Percentiles rank a stretch among this genome's conserved stretches.
Evolutionary conservation across 1,140 invertebrate species (phyloP).

Genomic region (Metopolophium dirhodum): DNA sequence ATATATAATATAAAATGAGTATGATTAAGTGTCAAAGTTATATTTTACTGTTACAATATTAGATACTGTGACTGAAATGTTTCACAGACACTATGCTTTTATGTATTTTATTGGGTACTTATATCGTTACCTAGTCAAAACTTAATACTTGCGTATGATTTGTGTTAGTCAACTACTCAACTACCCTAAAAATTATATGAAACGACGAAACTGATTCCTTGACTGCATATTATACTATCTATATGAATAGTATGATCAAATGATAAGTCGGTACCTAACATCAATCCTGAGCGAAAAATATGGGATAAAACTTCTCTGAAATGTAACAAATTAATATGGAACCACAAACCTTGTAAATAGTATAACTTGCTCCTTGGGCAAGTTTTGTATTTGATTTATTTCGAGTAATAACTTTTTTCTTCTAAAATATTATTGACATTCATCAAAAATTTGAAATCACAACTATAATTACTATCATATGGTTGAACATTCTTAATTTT

Average conservation of each 20-base stretch:
- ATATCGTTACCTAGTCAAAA: neutral
- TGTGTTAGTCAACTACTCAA: neutral
- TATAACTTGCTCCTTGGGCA: neutral
- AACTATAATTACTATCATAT: neutral
- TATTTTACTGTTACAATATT: neutral
- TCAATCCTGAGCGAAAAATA: neutral
- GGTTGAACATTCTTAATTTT: neutral
- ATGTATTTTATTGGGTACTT: neutral
- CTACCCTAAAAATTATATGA: neutral
- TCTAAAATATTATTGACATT: neutral
- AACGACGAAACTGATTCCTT: neutral
- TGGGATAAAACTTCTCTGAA: neutral
- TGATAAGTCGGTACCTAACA: neutral
- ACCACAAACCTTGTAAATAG: neutral
- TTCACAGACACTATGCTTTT: neutral
- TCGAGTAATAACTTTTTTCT: neutral
- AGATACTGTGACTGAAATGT: neutral
- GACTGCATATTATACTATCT: neutral
- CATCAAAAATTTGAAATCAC: neutral
- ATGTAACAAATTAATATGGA: neutral
- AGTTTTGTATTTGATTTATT: constrained; percentile 28
- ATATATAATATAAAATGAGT: neutral
- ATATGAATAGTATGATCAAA: neutral
- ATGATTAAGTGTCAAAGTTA: neutral
- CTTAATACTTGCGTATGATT: neutral